Evolutionary conservation across 2,113 vertebrate species (phyloP).

Genomic region (Alouatta palliata): DNA sequence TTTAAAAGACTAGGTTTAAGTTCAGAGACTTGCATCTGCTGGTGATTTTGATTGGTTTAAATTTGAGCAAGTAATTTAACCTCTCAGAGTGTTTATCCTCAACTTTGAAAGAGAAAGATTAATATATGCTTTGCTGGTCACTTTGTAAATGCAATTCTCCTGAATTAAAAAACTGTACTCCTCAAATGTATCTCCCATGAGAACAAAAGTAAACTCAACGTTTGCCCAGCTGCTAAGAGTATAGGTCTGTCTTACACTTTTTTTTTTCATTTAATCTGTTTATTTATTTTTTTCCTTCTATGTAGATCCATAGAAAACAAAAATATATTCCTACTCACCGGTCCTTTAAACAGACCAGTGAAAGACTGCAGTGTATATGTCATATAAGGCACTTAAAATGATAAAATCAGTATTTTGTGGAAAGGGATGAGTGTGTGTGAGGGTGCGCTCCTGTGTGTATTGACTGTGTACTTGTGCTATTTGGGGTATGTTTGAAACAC

Average conservation of each 20-base stretch:
- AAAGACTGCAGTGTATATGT: background rate
- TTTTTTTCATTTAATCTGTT: background rate
- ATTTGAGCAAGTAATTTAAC: background rate
- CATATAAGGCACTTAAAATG: background rate
- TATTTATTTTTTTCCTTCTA: background rate
- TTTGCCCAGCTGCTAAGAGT: background rate
- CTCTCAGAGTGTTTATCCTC: background rate
- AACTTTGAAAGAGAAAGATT: background rate
- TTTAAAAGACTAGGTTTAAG: background rate
- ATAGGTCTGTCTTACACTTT: background rate
- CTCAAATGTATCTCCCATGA: background rate
- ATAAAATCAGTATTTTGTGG: background rate
- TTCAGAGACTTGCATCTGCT: background rate
- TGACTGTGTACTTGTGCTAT: background rate
- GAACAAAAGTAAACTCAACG: background rate
- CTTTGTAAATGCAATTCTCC: background rate
- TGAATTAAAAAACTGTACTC: background rate
- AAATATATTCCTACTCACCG: background rate
- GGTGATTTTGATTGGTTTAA: background rate
- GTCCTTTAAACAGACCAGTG: background rate
- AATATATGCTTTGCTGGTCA: background rate
- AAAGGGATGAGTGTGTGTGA: too few species aligned
- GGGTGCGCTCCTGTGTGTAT: fast-evolving
- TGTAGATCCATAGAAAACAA: background rate
- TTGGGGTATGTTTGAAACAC: background rate